Percentiles rank a stretch among this genome's conserved stretches.
These are phyloP conservation scores for Rhinoderma darwinii DNA, from an alignment of 2,113 vertebrate genomes.

Conservation along the genomic window DNA sequence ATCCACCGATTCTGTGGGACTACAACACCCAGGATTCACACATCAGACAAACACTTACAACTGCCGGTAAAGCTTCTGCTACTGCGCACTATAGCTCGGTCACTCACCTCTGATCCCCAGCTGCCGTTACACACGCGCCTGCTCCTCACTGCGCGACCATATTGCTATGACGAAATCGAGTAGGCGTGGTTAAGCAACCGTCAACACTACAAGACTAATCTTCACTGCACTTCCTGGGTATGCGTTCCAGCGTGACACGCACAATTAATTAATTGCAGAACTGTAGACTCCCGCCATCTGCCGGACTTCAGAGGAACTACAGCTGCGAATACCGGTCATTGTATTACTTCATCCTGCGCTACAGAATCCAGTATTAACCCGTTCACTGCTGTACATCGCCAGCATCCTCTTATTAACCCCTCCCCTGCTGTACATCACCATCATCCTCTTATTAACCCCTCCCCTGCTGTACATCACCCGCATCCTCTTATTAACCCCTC, in stretches of 20 bases:
- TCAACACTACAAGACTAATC: too few species aligned
- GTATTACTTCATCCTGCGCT: not conserved
- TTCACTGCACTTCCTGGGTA: too few species aligned
- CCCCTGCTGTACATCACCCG: not conserved
- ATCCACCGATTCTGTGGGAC: too few species aligned
- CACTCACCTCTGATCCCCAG: too few species aligned
- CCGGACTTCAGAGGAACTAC: not conserved
- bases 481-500: not conserved
- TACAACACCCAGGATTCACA: too few species aligned
- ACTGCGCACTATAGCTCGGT: too few species aligned
- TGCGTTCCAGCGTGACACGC: conserved; percentile 3
- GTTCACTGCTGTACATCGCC: not conserved
- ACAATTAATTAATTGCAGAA: not conserved
- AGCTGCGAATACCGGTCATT: not conserved
- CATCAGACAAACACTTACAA: too few species aligned
- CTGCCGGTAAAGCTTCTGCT: too few species aligned
- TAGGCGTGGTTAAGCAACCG: not conserved
- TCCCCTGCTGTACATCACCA: not conserved
- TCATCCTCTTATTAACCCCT: not conserved
- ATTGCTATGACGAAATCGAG: not conserved
- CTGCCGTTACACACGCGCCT: not conserved
- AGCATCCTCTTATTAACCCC: not conserved
- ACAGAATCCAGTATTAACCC: not conserved
- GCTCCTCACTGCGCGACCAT: not conserved
- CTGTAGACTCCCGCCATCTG: not conserved